Evolutionary conservation across 2,888 invertebrate species (phyloP).

Genomic region (Priocnemis perturbator): DNA sequence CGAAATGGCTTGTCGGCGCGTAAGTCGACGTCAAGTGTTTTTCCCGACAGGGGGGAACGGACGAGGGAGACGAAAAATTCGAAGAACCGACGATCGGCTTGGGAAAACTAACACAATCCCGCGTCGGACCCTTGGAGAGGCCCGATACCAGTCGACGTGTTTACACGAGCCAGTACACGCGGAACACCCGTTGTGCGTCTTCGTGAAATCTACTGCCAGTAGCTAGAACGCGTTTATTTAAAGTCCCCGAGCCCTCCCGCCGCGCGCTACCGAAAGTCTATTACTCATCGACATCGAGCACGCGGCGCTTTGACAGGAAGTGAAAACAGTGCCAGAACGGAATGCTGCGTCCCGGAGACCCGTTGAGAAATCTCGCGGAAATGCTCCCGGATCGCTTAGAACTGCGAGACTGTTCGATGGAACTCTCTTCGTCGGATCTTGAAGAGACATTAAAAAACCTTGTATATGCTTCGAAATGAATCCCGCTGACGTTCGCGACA

Average conservation of each 20-base stretch:
- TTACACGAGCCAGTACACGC: constrained; percentile 65
- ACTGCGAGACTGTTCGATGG: too few species aligned
- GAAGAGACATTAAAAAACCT: too few species aligned
- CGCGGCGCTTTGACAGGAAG: not conserved
- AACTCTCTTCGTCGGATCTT: too few species aligned
- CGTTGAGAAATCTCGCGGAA: too few species aligned
- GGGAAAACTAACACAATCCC: constrained; percentile 61
- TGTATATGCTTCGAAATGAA: too few species aligned
- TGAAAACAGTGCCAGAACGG: not conserved
- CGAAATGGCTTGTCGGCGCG: constrained; percentile 1
- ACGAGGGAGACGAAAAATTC: constrained; percentile 22
- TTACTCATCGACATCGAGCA: not conserved
- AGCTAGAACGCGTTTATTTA: constrained; percentile 60
- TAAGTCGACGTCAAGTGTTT: constrained; percentile 65
- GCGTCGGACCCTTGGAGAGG: constrained; percentile 66
- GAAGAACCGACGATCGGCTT: constrained; percentile 60
- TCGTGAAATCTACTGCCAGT: constrained; percentile 35
- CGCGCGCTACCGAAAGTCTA: not conserved
- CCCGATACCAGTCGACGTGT: constrained; percentile 60
- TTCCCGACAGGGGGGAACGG: too few species aligned
- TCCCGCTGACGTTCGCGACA: not conserved
- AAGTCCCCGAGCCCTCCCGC: constrained; percentile 39
- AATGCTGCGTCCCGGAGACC: too few species aligned
- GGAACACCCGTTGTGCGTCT: constrained; percentile 44
- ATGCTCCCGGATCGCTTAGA: too few species aligned